Evolutionary conservation across 1,140 invertebrate species (phyloP), one percentile per base, ranked within the genome.

Genomic region (Anastatus disparis): DNA sequence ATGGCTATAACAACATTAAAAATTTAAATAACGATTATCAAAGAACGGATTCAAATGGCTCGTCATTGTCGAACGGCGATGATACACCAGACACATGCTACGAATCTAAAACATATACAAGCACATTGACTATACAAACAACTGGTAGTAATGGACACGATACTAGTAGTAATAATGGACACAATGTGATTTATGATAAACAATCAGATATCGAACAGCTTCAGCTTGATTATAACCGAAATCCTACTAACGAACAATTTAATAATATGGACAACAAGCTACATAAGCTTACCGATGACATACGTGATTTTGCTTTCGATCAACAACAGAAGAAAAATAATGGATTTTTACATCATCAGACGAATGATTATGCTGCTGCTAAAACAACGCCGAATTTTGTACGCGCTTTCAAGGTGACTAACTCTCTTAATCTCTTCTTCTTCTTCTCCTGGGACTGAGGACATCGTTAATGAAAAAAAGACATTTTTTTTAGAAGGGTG

Each of bases 71-170:
- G 78, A 81, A 46, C 74, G 76, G 46, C 66, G 52, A 20, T n/a
- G n/a, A n/a, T n/a, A n/a, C n/a, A n/a, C n/a, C n/a, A n/a, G n/a
- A n/a, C n/a, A 77, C 72, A 26, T 67, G 72, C 50, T 59, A 71
- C 53, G 78, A 77, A 50, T 77, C 74, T 46, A 85, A 82, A 80
- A 85, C 78, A n/a, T 86, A 79, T 74, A 86, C 81, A 71, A 86
- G 84, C 63, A 85, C 83, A 8, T 78, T 86, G 68, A 86, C 81
- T 70, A 85, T 86, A 61, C 81, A 80, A 69, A 82, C 84, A 20
- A 79, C 74, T 63, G 67, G 69, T 68, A 79, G 72, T 71, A 82
- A 85, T 75, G 15, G 15, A 6, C 6, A 15, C 4, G 31, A 35
- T 35, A 6, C 31, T 4, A n/a, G n/a, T 63, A 65, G 69, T 68